Evolutionary conservation across 2,113 vertebrate genomes (phyloP).

Genomic region (Platichthys stellatus): DNA sequence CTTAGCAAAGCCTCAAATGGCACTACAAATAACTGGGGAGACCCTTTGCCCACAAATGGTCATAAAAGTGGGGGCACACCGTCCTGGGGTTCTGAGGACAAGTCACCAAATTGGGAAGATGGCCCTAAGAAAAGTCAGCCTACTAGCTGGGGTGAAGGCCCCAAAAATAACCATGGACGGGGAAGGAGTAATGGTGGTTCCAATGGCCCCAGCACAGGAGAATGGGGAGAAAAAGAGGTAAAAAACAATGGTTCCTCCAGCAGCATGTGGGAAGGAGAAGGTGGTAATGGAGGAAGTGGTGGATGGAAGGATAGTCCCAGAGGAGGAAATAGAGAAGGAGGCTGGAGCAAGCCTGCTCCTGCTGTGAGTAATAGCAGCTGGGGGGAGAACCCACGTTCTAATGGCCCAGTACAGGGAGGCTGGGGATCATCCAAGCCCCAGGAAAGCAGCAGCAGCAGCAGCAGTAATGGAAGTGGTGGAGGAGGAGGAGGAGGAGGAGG

Average conservation of each 20-base stretch:
- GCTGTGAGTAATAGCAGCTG: conserved; percentile 81
- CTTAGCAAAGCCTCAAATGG: conserved; percentile 87
- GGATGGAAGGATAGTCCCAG: conserved; percentile 88
- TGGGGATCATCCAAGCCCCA: conserved; percentile 93
- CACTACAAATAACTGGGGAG: conserved; percentile 88
- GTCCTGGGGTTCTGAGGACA: conserved; percentile 93
- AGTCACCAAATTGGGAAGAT: conserved; percentile 91
- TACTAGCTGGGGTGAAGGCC: conserved; percentile 90
- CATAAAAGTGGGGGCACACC: conserved; percentile 87
- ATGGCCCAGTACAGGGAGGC: conserved; percentile 85
- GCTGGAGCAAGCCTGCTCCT: conserved; percentile 75
- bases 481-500: conserved; percentile 74
- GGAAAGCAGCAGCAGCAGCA: conserved; percentile 85
- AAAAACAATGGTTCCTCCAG: conserved; percentile 78
- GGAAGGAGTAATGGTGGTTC: conserved; percentile 85
- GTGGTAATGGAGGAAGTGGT: conserved; percentile 72
- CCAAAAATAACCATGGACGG: conserved; percentile 90
- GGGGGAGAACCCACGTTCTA: conserved; percentile 88
- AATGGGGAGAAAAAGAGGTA: conserved; percentile 79
- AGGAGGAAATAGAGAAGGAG: conserved; percentile 80
- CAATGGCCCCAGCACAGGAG: conserved; percentile 63
- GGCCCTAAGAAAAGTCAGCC: conserved; percentile 87
- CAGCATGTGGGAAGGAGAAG: conserved; percentile 89
- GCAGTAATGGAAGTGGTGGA: conserved; percentile 67
- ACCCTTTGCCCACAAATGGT: conserved; percentile 81